Evolutionary conservation across 2,888 invertebrate genomes (phyloP).

Genomic region (Strigamia transsilvanica): DNA sequence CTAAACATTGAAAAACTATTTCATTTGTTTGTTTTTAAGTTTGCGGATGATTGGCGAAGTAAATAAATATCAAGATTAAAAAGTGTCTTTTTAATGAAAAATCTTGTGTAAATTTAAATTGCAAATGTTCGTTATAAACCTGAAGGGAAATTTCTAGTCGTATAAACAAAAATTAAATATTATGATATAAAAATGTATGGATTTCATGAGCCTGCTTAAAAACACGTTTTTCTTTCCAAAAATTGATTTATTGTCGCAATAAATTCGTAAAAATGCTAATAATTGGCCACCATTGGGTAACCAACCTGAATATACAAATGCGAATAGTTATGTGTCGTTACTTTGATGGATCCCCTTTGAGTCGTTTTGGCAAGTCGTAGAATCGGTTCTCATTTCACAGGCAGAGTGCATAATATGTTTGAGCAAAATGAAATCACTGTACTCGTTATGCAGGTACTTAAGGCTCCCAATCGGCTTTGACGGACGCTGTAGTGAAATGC

Average conservation of each 20-base stretch:
- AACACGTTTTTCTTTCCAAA: not conserved
- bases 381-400: constrained; percentile 45
- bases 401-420: constrained; percentile 41
- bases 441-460: constrained; percentile 49
- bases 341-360: constrained; percentile 41
- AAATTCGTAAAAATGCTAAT: not conserved
- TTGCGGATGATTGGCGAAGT: no score
- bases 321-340: not conserved
- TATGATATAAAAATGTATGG: not conserved
- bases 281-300: not conserved
- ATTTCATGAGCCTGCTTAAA: not conserved
- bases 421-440: constrained; percentile 48
- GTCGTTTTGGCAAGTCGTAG: constrained; percentile 31
- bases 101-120: no score
- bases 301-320: not conserved
- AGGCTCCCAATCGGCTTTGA: constrained; percentile 48
- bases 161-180: not conserved
- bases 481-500: constrained; percentile 40
- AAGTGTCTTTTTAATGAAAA: no score
- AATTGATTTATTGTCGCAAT: constrained; percentile 1
- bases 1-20: no score
- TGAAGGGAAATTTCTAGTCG: no score
- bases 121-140: no score
- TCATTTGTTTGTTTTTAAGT: no score
- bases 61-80: no score